Conservation (phyloP, 1,140 invertebrate genomes). For the Thaumatotibia leucotreta region DNA sequence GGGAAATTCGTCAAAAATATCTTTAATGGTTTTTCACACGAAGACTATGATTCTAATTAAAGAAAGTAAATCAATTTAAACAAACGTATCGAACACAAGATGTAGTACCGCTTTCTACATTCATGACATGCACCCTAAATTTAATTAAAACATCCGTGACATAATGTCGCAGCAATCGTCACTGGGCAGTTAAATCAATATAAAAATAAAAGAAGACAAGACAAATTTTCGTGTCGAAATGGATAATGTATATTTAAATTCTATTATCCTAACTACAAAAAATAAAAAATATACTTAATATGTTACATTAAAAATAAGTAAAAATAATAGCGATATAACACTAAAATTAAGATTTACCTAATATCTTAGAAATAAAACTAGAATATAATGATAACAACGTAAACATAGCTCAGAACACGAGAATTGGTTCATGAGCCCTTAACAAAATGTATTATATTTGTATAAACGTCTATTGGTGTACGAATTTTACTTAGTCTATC, state of each 20-base stretch:
- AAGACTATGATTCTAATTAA: not conserved
- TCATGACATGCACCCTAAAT: not conserved
- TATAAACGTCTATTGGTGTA: constrained; percentile 64
- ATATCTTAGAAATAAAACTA: constrained; percentile 43
- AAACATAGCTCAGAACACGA: constrained; percentile 52
- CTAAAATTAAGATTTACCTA: constrained; percentile 45
- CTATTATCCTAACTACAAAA: constrained; percentile 38
- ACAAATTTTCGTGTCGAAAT: constrained; percentile 15
- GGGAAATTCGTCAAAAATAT: not conserved
- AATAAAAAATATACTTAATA: constrained; percentile 56
- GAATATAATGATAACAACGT: constrained; percentile 59
- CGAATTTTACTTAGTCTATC: constrained; percentile 68
- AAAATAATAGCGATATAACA: constrained; percentile 51
- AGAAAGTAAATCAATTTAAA: not conserved
- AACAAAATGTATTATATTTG: constrained; percentile 58
- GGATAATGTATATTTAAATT: constrained; percentile 29
- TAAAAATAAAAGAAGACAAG: constrained; percentile 13
- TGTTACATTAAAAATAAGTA: constrained; percentile 47
- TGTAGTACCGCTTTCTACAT: not conserved
- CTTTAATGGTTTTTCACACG: not conserved
- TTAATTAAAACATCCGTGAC: not conserved
- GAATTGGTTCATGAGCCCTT: constrained; percentile 55
- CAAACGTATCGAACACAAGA: not conserved
- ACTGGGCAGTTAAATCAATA: not conserved
- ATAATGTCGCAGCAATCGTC: not conserved